These are phyloP conservation scores for Romanogobio albipinnatus DNA, from an alignment of 2,113 vertebrate genomes.

Conservation along the genomic window DNA sequence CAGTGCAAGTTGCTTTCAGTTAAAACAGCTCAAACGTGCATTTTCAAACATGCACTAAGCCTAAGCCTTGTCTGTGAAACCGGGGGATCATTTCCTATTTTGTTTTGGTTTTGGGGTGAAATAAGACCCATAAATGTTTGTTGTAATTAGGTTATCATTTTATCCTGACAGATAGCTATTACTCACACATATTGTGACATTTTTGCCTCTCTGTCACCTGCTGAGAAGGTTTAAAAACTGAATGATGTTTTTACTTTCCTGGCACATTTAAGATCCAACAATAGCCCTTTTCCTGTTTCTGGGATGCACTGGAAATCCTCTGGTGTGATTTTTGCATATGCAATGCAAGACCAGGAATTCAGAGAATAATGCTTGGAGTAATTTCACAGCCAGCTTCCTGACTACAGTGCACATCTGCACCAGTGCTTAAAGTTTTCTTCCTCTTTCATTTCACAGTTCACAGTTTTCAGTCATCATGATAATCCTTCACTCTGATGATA, in stretches of 20 bases:
- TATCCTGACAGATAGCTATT: neutral
- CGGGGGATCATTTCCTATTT: too few species aligned
- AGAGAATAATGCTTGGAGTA: conserved; percentile 7
- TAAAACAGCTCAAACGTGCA: too few species aligned
- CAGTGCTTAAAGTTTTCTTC: neutral
- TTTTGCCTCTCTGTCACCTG: neutral
- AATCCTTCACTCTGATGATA: neutral
- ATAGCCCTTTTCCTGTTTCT: conserved; percentile 32
- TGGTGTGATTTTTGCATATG: conserved; percentile 17
- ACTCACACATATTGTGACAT: neutral
- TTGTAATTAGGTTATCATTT: neutral
- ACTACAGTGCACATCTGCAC: neutral
- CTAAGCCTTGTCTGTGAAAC: too few species aligned
- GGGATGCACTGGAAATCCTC: conserved; percentile 41
- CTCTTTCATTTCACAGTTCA: neutral
- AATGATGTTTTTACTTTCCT: neutral
- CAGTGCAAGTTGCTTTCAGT: too few species aligned
- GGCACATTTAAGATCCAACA: neutral
- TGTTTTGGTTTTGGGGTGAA: neutral
- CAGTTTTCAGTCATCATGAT: neutral
- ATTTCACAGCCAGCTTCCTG: neutral
- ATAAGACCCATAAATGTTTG: neutral
- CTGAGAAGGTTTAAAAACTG: neutral
- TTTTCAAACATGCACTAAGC: too few species aligned
- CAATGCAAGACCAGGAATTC: conserved; percentile 18